These are phyloP conservation scores for Alaudala cheleensis DNA, from an alignment of 2,113 vertebrate genomes.

Conservation along the genomic window DNA sequence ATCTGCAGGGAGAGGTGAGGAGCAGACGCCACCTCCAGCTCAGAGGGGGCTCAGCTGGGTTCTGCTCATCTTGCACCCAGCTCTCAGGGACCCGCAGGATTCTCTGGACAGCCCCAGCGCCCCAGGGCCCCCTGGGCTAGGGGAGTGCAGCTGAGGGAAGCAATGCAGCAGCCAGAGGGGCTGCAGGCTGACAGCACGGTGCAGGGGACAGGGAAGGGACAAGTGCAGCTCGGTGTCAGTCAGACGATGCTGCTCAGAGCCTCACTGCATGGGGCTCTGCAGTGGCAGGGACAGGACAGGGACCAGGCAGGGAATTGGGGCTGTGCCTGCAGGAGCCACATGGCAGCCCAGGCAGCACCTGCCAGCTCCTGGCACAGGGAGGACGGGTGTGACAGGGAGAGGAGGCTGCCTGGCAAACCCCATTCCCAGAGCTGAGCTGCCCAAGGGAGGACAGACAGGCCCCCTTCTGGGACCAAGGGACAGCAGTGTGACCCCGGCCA, in stretches of 20 bases:
- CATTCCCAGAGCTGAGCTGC: background rate
- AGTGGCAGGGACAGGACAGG: background rate
- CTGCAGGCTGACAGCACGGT: fast-evolving
- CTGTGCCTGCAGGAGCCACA: background rate
- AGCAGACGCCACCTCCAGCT: background rate
- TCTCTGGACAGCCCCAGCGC: fast-evolving
- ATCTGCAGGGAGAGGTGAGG: background rate
- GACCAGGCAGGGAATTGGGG: fast-evolving
- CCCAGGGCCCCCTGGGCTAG: fast-evolving
- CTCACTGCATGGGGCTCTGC: fast-evolving
- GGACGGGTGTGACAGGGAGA: fast-evolving
- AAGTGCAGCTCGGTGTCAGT: fast-evolving
- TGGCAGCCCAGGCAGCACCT: background rate
- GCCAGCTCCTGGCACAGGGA: background rate
- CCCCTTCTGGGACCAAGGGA: fast-evolving
- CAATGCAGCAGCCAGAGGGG: background rate
- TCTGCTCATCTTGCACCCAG: fast-evolving
- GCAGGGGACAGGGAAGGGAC: background rate
- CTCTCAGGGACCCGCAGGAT: fast-evolving
- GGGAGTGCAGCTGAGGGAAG: background rate
- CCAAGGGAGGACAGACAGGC: fast-evolving
- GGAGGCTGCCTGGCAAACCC: fast-evolving
- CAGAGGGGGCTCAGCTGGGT: background rate
- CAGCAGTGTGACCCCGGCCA: fast-evolving
- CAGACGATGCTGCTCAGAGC: background rate